Conservation (phyloP, 1,140 invertebrate species). For the Aphidius ervi region DNA sequence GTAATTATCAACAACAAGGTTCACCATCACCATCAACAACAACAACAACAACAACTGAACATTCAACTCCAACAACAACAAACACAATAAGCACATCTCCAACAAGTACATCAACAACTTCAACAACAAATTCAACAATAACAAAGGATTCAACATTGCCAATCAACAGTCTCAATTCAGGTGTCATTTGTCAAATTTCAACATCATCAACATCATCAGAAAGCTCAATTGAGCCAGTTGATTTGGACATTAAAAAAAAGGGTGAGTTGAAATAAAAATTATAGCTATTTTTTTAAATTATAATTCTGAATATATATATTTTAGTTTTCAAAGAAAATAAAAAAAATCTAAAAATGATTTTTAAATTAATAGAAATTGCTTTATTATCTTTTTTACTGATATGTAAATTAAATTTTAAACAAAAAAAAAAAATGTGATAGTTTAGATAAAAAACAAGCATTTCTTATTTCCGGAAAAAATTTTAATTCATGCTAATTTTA, state of each 20-base stretch:
- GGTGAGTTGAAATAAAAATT: constrained; percentile 26
- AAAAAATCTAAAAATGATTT: too few species aligned
- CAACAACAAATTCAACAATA: constrained; percentile 27
- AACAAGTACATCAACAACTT: constrained; percentile 20
- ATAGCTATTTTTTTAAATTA: too few species aligned
- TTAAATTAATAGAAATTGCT: neutral
- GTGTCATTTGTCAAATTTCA: constrained; percentile 38
- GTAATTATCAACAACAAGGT: constrained; percentile 27
- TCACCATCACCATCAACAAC: constrained; percentile 25
- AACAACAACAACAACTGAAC: constrained; percentile 14
- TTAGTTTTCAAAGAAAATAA: too few species aligned
- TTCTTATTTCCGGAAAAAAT: too few species aligned
- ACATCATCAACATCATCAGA: constrained; percentile 27
- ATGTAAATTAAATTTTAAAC: too few species aligned
- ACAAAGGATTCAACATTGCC: constrained; percentile 28
- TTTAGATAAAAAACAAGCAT: too few species aligned
- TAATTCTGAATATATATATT: too few species aligned
- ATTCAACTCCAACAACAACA: constrained; percentile 15
- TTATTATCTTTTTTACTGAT: neutral
- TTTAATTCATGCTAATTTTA: too few species aligned
- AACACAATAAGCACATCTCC: constrained; percentile 10
- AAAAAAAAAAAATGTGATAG: too few species aligned
- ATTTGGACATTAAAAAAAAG: constrained; percentile 27
- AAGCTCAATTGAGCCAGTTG: constrained; percentile 34
- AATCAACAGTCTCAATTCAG: constrained; percentile 28